Conservation (phyloP, 2,888 invertebrate species). For the Drosophila sordidapex region DNA sequence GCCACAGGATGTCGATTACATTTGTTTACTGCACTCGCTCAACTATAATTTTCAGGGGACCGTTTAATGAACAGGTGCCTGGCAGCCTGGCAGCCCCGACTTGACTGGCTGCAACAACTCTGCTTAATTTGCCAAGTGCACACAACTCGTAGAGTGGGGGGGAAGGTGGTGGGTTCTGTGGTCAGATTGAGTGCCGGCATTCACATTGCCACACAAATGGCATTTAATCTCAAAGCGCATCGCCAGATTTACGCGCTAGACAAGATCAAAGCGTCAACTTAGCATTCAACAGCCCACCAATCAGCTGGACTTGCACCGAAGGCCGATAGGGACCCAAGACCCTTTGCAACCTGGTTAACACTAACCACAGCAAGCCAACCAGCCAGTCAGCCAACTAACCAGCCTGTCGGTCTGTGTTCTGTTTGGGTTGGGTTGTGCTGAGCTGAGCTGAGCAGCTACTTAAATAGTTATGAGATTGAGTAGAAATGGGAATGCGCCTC, state of each 20-base stretch:
- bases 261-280: slow-evolving; percentile 78
- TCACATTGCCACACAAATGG: slow-evolving; percentile 64
- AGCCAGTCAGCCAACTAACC: slow-evolving; percentile 4
- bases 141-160: slow-evolving; percentile 15
- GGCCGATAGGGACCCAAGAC: slow-evolving; percentile 1
- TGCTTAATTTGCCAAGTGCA: slow-evolving; percentile 60
- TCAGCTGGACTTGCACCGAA: slow-evolving; percentile 49
- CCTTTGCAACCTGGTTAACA: slow-evolving; percentile 9
- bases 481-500: slow-evolving; percentile 21
- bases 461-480: slow-evolving; percentile 46
- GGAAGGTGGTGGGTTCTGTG: slow-evolving; percentile 1
- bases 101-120: slow-evolving; percentile 23
- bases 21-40: slow-evolving; percentile 74
- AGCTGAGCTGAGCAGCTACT: slow-evolving; percentile 36
- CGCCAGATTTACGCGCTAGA: slow-evolving; percentile 76
- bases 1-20: slow-evolving; percentile 76
- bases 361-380: slow-evolving; percentile 5
- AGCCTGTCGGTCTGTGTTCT: neutral
- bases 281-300: slow-evolving; percentile 75
- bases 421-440: slow-evolving; percentile 4
- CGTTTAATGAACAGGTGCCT: slow-evolving; percentile 76
- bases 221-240: slow-evolving; percentile 77
- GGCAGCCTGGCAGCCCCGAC: neutral
- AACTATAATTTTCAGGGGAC: slow-evolving; percentile 70
- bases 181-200: slow-evolving; percentile 53